Percentiles rank a stretch among this genome's conserved stretches.
phyloP scores from a whole-genome alignment of 2,113 vertebrate species.

The Chionomys nivalis region DNA sequence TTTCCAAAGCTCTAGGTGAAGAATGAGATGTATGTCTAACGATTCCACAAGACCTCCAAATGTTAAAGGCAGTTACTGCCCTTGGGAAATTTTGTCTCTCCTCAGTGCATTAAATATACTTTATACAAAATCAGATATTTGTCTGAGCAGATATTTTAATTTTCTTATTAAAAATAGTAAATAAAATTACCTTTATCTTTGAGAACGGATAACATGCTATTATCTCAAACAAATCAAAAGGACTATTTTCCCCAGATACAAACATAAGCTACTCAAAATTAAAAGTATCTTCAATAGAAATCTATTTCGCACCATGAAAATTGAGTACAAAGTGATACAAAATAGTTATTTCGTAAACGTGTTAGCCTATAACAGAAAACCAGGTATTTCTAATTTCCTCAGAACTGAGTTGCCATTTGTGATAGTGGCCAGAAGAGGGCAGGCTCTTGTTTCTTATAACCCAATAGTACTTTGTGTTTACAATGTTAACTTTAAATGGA shows the following conservation, averaged over 20 bases:
- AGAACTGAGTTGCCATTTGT: slow-evolving; percentile 46
- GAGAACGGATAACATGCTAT: background rate
- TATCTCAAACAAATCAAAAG: slow-evolving; percentile 19
- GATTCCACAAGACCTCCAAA: slow-evolving; percentile 52
- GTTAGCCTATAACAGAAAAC: background rate
- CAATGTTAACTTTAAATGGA: slow-evolving; percentile 37
- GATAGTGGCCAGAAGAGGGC: slow-evolving; percentile 74
- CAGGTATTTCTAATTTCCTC: background rate
- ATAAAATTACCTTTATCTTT: slow-evolving; percentile 47
- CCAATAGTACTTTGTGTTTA: background rate
- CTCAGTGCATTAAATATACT: slow-evolving; percentile 15
- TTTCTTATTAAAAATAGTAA: slow-evolving; percentile 32
- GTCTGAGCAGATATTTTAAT: background rate
- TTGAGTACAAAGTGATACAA: slow-evolving; percentile 27
- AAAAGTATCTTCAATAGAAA: background rate
- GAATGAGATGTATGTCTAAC: slow-evolving; percentile 43
- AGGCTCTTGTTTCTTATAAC: slow-evolving; percentile 17
- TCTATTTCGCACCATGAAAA: background rate
- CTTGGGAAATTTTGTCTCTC: slow-evolving; percentile 9
- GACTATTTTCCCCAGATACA: background rate
- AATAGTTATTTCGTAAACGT: slow-evolving; percentile 9
- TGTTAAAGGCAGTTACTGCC: background rate
- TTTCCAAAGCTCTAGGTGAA: slow-evolving; percentile 32
- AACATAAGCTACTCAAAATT: background rate
- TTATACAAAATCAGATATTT: slow-evolving; percentile 14